Percentiles rank a stretch among this genome's conserved stretches.
These are phyloP conservation scores for Nebria salina DNA, from an alignment of 2,888 invertebrate species.

Conservation along the genomic window DNA sequence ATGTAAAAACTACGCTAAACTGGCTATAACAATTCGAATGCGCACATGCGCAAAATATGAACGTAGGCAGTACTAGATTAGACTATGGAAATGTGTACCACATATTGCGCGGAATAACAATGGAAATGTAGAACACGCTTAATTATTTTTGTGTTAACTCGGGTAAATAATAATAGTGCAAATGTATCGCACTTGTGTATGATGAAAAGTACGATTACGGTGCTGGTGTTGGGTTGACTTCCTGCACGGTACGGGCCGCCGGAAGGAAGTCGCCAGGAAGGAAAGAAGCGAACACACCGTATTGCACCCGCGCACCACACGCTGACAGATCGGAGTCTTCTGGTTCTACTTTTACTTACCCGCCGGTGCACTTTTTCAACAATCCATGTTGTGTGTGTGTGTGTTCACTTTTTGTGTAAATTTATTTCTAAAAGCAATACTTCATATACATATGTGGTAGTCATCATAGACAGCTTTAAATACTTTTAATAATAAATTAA, in stretches of 20 bases:
- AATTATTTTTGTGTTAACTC: neutral
- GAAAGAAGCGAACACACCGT: constrained; percentile 47
- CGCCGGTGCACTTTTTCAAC: constrained; percentile 9
- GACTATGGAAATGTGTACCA: no score
- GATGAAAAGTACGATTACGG: constrained; percentile 17
- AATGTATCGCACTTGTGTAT: constrained; percentile 2
- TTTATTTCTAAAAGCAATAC: neutral
- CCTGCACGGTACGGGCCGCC: constrained; percentile 46
- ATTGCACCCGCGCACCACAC: constrained; percentile 47
- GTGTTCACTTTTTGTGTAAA: neutral
- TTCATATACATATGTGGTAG: neutral
- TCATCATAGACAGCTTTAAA: no score
- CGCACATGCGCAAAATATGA: no score
- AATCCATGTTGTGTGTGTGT: neutral
- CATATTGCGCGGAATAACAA: neutral
- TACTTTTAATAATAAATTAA: no score
- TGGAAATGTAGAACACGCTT: neutral
- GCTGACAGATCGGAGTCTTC: constrained; percentile 37
- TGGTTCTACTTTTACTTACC: constrained; percentile 11
- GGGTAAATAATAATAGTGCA: neutral
- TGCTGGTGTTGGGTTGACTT: constrained; percentile 21
- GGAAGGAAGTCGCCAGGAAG: constrained; percentile 49
- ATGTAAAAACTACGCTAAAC: no score
- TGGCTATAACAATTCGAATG: no score
- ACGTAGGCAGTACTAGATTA: no score